Evolutionary conservation across 2,113 vertebrate species (phyloP).

Genomic region (Lichenostomus cassidix): DNA sequence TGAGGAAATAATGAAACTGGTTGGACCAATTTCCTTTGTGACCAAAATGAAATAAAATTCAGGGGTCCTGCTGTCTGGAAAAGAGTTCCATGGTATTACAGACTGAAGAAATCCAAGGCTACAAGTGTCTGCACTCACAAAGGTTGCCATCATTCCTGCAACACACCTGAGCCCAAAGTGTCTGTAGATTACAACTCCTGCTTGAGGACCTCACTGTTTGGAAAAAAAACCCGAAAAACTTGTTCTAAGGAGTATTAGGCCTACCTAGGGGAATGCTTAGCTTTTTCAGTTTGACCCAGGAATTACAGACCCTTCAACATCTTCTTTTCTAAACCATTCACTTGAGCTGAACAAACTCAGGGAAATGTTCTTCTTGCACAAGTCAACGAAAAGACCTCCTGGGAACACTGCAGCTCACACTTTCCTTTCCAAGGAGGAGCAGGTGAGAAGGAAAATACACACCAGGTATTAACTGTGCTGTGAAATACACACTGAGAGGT

Average conservation of each 20-base stretch:
- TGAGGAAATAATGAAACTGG: conserved; percentile 1
- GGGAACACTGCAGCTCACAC: background rate
- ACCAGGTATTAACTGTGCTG: background rate
- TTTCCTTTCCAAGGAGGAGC: background rate
- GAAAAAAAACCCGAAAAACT: background rate
- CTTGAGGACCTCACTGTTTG: background rate
- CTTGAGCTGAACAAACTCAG: background rate
- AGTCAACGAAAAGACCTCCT: background rate
- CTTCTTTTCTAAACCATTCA: background rate
- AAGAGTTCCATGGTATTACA: background rate
- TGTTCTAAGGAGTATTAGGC: background rate
- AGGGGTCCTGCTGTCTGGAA: background rate
- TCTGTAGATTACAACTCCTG: rapidly evolving
- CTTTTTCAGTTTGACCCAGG: background rate
- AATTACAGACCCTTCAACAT: background rate
- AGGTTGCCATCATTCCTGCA: background rate
- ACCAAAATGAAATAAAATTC: conserved; percentile 15
- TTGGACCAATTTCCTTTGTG: background rate
- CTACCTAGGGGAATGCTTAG: background rate
- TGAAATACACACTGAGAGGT: background rate
- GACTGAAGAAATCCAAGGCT: background rate
- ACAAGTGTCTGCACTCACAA: background rate
- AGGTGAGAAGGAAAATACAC: background rate
- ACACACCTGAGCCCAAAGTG: rapidly evolving
- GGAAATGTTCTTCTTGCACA: background rate